Evolutionary conservation across 2,888 invertebrate species (phyloP), one percentile per base, ranked within the genome.

Genomic region (Dromius quadrimaculatus): DNA sequence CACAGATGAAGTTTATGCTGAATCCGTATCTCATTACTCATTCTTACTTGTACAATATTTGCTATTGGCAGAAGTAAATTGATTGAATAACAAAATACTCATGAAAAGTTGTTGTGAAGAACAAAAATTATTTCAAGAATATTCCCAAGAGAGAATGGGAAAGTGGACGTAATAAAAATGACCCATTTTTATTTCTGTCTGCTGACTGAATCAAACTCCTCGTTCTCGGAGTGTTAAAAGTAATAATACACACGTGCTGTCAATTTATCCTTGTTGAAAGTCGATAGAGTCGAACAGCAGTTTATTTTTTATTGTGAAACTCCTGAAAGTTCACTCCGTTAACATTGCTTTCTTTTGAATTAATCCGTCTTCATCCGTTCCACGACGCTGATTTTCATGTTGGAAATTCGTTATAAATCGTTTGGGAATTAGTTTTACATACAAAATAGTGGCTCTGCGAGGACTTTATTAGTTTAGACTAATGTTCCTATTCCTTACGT

Each of bases 171-270:
- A 38, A 38, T 6, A 38, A 6, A 38, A 13, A 9, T n/a, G 13
- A 6, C 38, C 38, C n/a, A 38, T 28, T 19, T 34, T 2, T 23
- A 19, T 62, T 28, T 41, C 41, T 4, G 22, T 36, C 38, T 6
- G 61, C 36, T 38, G n/a, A 20, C 61, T 20, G 38, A 36, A 20
- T 13, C n/a, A 20, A 38, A 38, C 38, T 61, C 38, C 36, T 38
- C 38, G 3, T n/a, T 54, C 54, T 47, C 41, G n/a, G n/a, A 23
- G 6, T 22, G 62, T 62, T 19, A 22, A 23, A 61, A 62, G 62
- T 62, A 62, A 62, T 62, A 62, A 62, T 41, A 62, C 62, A 62
- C 62, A 62, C 62, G 62, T 62, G 62, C 62, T 62, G 62, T 62
- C 62, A 62, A 62, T 62, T 62, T 41, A 62, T 62, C 62, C 41